Conservation (phyloP, 1,140 invertebrate species). For the Trichonephila clavipes region DNA sequence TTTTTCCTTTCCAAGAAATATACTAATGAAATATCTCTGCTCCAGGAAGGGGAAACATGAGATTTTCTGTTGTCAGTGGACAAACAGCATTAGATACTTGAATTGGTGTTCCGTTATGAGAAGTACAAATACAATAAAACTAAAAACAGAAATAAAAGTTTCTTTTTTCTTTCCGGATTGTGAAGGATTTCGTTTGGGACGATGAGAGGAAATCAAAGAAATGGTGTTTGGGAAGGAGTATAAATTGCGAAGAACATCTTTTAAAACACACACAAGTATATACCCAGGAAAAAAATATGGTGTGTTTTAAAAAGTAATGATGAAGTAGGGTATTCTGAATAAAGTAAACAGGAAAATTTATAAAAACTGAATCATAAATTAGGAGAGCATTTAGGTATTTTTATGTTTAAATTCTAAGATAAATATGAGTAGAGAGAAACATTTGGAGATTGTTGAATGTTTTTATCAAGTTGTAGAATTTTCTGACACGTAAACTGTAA, state of each 20-base stretch:
- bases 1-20: background rate
- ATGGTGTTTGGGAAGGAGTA: background rate
- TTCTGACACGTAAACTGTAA: no score
- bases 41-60: background rate
- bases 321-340: background rate
- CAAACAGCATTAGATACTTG: slow-evolving; percentile 71
- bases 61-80: slow-evolving; percentile 54
- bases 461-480: no score
- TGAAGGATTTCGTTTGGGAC: slow-evolving; percentile 19
- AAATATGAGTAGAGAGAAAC: no score
- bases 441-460: no score
- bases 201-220: background rate
- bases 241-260: slow-evolving; percentile 11
- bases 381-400: no score
- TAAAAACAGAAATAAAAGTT: slow-evolving; percentile 60
- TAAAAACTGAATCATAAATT: no score
- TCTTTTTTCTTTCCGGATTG: background rate
- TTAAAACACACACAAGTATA: background rate
- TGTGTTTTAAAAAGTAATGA: background rate
- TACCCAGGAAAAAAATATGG: background rate
- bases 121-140: slow-evolving; percentile 66
- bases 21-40: slow-evolving; percentile 61
- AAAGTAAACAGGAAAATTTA: no score
- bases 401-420: no score
- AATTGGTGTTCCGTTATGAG: slow-evolving; percentile 63